Conservation (phyloP, 2,797 vertebrate species). For the Eulemur mongoz region DNA sequence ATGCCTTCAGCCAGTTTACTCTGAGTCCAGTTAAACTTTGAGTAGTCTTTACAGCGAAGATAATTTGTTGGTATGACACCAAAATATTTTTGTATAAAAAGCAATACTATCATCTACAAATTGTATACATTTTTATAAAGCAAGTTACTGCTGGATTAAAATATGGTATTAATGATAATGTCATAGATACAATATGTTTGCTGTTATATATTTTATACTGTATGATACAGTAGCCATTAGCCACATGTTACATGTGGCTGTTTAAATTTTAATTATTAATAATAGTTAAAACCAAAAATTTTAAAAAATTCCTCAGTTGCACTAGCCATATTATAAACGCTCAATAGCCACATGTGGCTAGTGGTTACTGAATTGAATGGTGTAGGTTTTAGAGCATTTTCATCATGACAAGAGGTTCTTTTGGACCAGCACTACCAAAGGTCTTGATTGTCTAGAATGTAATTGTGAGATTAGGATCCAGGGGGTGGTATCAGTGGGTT, state of each 20-base stretch:
- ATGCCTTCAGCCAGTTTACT: neutral
- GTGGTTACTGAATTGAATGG: neutral
- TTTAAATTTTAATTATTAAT: slow-evolving; percentile 25
- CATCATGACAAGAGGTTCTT: neutral
- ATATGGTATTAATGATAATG: neutral
- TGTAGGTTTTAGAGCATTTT: neutral
- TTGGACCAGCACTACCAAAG: neutral
- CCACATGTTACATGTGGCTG: neutral
- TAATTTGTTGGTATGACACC: neutral
- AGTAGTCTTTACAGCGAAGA: neutral
- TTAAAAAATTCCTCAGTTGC: no score
- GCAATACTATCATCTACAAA: neutral
- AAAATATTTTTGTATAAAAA: slow-evolving; percentile 12
- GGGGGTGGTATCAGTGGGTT: neutral
- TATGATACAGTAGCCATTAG: neutral
- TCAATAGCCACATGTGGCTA: neutral
- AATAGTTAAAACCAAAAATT: slow-evolving; percentile 8
- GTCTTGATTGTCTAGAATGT: neutral
- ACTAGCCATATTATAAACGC: neutral
- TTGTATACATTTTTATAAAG: slow-evolving; percentile 33
- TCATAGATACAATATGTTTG: slow-evolving; percentile 14
- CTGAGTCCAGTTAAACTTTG: neutral
- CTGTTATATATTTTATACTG: neutral
- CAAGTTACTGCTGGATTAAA: slow-evolving; percentile 13
- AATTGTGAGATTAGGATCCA: neutral